Evolutionary conservation across 2,888 invertebrate genomes (phyloP).

Genomic region (Geophilus truncorum): DNA sequence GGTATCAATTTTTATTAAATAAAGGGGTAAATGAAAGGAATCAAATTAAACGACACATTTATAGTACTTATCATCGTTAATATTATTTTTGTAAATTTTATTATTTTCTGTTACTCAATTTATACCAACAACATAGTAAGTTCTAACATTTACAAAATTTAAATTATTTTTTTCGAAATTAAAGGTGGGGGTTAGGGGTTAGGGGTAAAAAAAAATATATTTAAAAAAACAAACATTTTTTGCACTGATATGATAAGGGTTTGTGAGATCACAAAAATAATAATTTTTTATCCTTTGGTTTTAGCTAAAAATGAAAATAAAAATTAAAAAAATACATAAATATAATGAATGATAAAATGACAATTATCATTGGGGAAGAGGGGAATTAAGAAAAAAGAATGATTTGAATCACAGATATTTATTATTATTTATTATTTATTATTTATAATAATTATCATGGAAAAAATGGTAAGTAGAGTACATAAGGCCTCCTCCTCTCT

Average conservation of each 20-base stretch:
- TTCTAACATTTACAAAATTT: not conserved
- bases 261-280: conserved; percentile 2
- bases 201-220: not conserved
- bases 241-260: conserved; percentile 6
- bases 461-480: not conserved
- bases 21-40: no score
- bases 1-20: not conserved
- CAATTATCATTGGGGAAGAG: not conserved
- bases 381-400: not conserved
- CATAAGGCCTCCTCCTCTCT: not conserved
- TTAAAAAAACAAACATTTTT: not conserved
- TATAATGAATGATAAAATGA: not conserved
- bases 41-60: not conserved
- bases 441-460: not conserved
- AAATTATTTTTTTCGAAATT: no score
- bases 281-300: not conserved
- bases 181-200: no score
- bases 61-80: no score
- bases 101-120: not conserved
- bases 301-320: not conserved
- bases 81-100: no score
- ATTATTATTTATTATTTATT: not conserved
- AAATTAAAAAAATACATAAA: not conserved
- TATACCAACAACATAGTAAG: conserved; percentile 15
- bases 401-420: not conserved